Base-by-base conservation (phyloP, 2,888 invertebrate genomes). In the Cheilosia pagana region DNA sequence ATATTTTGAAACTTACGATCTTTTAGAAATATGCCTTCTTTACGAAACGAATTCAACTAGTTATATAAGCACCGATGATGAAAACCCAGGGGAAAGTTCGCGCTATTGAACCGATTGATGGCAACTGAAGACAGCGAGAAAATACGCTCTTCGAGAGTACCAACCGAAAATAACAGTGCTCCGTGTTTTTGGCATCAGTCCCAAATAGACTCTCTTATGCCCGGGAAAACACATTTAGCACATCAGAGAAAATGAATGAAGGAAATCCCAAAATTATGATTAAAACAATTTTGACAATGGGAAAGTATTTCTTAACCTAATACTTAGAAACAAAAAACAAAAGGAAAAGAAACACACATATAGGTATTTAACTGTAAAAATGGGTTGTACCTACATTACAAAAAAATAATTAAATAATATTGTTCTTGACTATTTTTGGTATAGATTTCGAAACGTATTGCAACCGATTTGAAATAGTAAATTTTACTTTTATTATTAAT, bases 31-130 rank as follows among this genome's bases (percentile, higher is more conserved):
- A 67, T 85, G 81, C 60, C 85, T 85, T 75, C 85, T 85, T 81
- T 62, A 76, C 81, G 67, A 81, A 85, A 85, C 75, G 63, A 76
- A 71, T 67, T 85, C 59, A 19, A 79, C 85, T 75, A 71, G 79
- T 85, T 85, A 85, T 85, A 76, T 85, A 85, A 85, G 85, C 85
- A 81, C 81, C 76, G 79, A 79, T 81, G 72, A 76, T 79, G 82
- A 87, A 86, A 87, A 86, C 87, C 87, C 88, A 87, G 85, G 87
- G 89, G 89, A 91, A 91, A 91, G 91, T 91, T 91, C 91, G 91
- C 91, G 91, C 91, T 91, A 91, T 91, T 91, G 91, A 91, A 91
- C 91, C 91, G 92, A 91, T 91, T 91, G 91, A 91, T 91, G 91
- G 91, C 92, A 91, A 92, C 92, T 92, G 92, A 92, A 91, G 90